Conservation (phyloP, 2,797 vertebrate species). For the Dipus sagitta region DNA sequence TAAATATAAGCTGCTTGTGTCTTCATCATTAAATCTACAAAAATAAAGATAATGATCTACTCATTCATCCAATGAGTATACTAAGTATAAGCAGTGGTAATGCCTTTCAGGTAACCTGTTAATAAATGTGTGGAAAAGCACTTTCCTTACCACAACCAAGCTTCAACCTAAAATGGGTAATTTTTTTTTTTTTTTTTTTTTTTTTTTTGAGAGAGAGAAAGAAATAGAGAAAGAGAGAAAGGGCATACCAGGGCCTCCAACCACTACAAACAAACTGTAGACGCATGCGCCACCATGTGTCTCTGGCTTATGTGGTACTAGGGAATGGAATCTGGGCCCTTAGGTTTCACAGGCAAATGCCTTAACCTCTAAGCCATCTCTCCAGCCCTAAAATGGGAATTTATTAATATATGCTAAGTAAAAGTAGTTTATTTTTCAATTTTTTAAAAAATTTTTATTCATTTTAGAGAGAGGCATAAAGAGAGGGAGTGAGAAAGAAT, state of each 20-base stretch:
- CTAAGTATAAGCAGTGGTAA: not conserved
- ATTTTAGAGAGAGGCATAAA: too few species aligned
- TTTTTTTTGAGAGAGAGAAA: too few species aligned
- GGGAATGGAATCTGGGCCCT: too few species aligned
- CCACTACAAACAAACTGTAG: too few species aligned
- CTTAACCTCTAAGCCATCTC: too few species aligned
- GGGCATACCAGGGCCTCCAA: too few species aligned
- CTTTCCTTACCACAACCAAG: not conserved
- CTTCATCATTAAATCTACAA: slow-evolving; percentile 37
- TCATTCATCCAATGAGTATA: not conserved
- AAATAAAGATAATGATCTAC: not conserved
- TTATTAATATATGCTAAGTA: slow-evolving; percentile 12
- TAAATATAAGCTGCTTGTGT: not conserved
- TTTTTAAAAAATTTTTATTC: not conserved
- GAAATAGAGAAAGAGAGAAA: too few species aligned
- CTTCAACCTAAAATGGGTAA: slow-evolving; percentile 50
- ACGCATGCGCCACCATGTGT: too few species aligned
- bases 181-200: not conserved
- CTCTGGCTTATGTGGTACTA: too few species aligned
- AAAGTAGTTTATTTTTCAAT: slow-evolving; percentile 55
- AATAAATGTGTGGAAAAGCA: slow-evolving; percentile 22
- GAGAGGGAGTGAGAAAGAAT: too few species aligned
- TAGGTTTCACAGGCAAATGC: too few species aligned
- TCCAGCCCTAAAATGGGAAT: not conserved
- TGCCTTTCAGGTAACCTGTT: slow-evolving; percentile 24